These are phyloP conservation scores for Ctenopoma kingsleyae DNA, from an alignment of 2,797 vertebrate species.

Conservation along the genomic window DNA sequence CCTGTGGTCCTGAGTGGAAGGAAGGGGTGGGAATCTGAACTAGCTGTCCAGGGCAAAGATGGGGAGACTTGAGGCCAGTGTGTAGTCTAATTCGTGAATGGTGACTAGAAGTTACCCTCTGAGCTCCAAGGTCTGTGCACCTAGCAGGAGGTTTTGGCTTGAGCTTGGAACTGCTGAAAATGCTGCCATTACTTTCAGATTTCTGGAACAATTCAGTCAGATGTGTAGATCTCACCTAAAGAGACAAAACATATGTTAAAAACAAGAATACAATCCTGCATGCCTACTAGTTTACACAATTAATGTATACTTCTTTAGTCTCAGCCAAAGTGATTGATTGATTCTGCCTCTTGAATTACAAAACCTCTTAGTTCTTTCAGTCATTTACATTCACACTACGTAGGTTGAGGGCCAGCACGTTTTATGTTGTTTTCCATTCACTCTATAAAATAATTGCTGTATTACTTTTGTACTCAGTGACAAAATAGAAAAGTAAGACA, in stretches of 20 bases:
- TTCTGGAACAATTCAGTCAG: constrained; percentile 40
- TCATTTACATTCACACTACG: no score
- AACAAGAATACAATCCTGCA: not conserved
- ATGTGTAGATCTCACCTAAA: constrained; percentile 35
- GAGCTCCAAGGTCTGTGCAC: constrained; percentile 23
- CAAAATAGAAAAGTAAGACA: not conserved
- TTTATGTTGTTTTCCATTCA: constrained; percentile 10
- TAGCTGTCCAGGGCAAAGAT: constrained; percentile 30
- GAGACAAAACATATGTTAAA: constrained; percentile 29
- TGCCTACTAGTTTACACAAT: not conserved
- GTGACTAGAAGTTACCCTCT: constrained; percentile 35
- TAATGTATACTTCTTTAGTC: constrained; percentile 9
- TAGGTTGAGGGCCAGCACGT: no score
- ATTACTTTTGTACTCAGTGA: not conserved
- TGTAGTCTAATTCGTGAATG: constrained; percentile 27
- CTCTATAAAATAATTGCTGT: not conserved
- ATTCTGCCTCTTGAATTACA: no score
- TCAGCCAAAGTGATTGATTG: no score
- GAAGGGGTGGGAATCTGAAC: constrained; percentile 67
- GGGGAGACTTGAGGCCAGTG: constrained; percentile 22
- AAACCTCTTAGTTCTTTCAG: no score
- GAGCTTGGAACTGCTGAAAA: constrained; percentile 54
- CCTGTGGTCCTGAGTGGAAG: constrained; percentile 31
- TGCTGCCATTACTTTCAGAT: constrained; percentile 33
- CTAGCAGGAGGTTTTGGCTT: constrained; percentile 50